Conservation (phyloP, 2,888 invertebrate genomes). For the Linnaemya tessellans region DNA sequence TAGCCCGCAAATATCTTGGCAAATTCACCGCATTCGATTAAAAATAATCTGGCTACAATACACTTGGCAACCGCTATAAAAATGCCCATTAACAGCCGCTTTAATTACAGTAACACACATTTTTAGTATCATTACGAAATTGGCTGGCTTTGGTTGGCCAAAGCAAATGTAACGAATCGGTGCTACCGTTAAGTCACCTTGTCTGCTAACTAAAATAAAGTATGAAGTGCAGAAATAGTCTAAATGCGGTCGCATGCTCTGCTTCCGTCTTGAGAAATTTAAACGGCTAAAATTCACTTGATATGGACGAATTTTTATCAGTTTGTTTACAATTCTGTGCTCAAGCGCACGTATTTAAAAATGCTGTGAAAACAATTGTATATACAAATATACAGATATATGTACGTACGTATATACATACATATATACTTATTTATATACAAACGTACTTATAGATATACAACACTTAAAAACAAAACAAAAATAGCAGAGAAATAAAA, state of each 20-base stretch:
- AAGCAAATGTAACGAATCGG: conserved; percentile 21
- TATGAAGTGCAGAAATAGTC: conserved; percentile 23
- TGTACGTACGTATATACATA: too few species aligned
- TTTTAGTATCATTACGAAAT: conserved; percentile 1
- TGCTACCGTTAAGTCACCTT: conserved; percentile 63
- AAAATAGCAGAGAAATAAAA: not conserved
- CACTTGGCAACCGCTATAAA: conserved; percentile 19
- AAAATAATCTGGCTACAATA: conserved; percentile 47
- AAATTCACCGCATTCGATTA: not conserved
- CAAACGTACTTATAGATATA: not conserved
- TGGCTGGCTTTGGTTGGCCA: conserved; percentile 12
- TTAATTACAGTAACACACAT: conserved; percentile 63
- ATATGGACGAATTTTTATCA: conserved; percentile 52
- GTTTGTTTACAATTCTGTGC: conserved; percentile 66
- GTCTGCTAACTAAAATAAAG: conserved; percentile 7
- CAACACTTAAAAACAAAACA: conserved; percentile 5
- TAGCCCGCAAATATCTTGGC: not conserved
- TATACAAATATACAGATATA: too few species aligned
- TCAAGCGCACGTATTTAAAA: conserved; percentile 50
- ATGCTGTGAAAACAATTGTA: not conserved
- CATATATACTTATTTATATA: too few species aligned
- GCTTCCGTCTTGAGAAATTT: conserved; percentile 64
- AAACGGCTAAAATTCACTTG: conserved; percentile 44
- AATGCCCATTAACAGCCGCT: not conserved
- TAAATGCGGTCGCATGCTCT: conserved; percentile 27